Base-by-base conservation (phyloP, 2,797 vertebrate species). In the Danio kyathit region DNA sequence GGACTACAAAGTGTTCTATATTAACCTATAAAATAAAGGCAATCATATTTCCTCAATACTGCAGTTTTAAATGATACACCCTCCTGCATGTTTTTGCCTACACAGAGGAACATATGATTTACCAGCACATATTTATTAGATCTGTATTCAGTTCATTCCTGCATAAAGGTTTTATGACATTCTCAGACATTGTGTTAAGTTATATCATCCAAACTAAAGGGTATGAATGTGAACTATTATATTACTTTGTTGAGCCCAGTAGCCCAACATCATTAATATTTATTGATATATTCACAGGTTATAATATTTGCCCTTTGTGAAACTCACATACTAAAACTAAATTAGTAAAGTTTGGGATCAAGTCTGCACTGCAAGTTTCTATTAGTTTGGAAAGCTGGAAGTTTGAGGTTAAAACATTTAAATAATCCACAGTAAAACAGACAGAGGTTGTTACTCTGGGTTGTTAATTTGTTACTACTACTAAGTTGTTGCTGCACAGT, bases 141-240 rank as follows among this genome's bases (percentile, higher is more conserved):
- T 64, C n/a, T 21, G 49, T 29, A 49, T 38, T 48, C 56, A 70
- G 70, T 13, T 79, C 54, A 13, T 61, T 44, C 19, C 16, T 44
- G n/a, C 46, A 21, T 61, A 51, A 41, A 49, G 43, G 48, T 51
- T 48, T 43, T 49, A 66, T 13, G 13, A n/a, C 12, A 21, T 57
- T 29, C 57, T 16, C 9, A 56, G 29, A 12, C 7, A 10, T 59
- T 69, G 14, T 16, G 29, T 1, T 29, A 1, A 29, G 48, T 65
- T 75, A 21, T 54, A 29, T 46, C 51, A 19, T 64, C 4, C 41
- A 70, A 69, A 1, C 11, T 5, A 40, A 46, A 65, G n/a, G 16
- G 46, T 16, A 76, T 41, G 38, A 41, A 75, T 57, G 44, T 54
- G 17, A 76, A 21, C 60, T 41, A 6, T 12, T 19, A 8, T 14